These are phyloP conservation scores for Lepidocolaptes lacrymiger DNA, from an alignment of 2,797 vertebrate species.

Conservation along the genomic window DNA sequence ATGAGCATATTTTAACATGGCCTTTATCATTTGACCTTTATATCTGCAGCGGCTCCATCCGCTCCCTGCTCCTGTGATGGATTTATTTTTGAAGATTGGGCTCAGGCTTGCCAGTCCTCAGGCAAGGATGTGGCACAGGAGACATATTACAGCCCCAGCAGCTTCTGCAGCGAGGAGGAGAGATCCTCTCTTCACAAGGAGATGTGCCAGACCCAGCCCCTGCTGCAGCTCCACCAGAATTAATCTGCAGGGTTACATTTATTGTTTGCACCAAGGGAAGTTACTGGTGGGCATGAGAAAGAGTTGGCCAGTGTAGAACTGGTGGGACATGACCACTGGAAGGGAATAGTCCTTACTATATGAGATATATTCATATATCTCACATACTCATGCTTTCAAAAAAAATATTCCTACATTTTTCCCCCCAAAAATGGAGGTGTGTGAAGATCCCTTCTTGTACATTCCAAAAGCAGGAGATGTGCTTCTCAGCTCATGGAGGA, in stretches of 20 bases:
- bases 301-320: background rate
- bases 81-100: conserved; percentile 30
- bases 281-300: background rate
- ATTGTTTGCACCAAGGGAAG: background rate
- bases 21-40: conserved; percentile 67
- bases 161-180: background rate
- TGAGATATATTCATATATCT: background rate
- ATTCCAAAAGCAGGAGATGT: background rate
- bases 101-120: background rate
- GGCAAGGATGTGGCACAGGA: background rate
- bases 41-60: background rate
- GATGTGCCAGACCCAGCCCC: background rate
- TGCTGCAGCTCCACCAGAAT: background rate
- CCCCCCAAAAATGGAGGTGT: background rate
- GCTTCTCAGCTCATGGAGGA: fast-evolving
- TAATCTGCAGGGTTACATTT: background rate
- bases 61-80: background rate
- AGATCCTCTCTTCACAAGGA: background rate
- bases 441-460: background rate
- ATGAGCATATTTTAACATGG: conserved; percentile 58
- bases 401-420: background rate
- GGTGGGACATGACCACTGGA: background rate
- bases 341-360: background rate
- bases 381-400: background rate
- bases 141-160: background rate